Conservation (phyloP, 2,797 vertebrate genomes). For the Brotula barbata region DNA sequence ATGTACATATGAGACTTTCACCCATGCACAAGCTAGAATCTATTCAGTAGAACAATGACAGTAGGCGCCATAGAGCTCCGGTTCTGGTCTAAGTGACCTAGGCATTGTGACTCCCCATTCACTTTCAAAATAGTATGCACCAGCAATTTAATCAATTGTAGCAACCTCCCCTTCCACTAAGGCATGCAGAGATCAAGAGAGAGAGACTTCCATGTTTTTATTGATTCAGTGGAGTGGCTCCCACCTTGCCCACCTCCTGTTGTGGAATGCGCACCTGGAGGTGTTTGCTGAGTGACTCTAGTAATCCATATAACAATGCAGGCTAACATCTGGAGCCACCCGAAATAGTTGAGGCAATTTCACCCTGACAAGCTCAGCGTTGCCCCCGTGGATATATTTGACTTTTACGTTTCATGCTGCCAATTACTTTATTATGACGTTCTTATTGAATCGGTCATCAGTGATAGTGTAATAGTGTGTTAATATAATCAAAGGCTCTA, state of each 20-base stretch:
- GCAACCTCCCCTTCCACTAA: constrained; percentile 22
- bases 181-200: constrained; percentile 30
- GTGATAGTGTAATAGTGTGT: neutral
- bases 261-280: constrained; percentile 81
- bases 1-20: no score
- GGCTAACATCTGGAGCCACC: constrained; percentile 71
- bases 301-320: constrained; percentile 76
- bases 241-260: constrained; percentile 54
- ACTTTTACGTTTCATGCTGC: constrained; percentile 6
- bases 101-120: neutral
- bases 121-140: neutral
- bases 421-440: constrained; percentile 42
- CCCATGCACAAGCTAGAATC: no score
- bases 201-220: constrained; percentile 50
- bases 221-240: constrained; percentile 66
- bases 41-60: no score
- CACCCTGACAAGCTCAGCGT: constrained; percentile 30
- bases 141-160: constrained; percentile 24
- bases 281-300: constrained; percentile 73
- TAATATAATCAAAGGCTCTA: neutral
- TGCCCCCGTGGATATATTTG: constrained; percentile 42
- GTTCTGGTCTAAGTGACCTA: no score
- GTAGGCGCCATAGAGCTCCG: no score
- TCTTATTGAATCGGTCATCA: constrained; percentile 26
- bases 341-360: constrained; percentile 49